Evolutionary conservation across 2,113 vertebrate species (phyloP), one percentile per base, ranked within the genome.

Genomic region (Elanoides forficatus): DNA sequence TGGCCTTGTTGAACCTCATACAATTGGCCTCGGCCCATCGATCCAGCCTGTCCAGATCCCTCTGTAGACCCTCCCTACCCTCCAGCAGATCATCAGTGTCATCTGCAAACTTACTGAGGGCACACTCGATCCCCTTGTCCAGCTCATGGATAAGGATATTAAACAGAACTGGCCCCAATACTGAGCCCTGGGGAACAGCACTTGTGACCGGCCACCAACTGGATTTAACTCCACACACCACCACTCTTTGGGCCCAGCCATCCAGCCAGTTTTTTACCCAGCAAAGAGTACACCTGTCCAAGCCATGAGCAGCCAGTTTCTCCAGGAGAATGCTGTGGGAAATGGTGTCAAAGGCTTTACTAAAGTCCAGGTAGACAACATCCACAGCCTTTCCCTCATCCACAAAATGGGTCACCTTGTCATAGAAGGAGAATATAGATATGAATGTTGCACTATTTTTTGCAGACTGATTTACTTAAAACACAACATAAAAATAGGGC

Each of bases 41-140:
- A 52, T 22, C 47, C 68, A 38, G n/a, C 26, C n/a, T 71, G n/a
- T 30, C 18, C 47, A 52, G 47, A 38, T 38, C 19, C 26, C 36
- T 38, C 48, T 52, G 26, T 26, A 71, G 19, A 40, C n/a, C 48
- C 14, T 71, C 29, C 48, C n/a, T 52, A 3, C n/a, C 5, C n/a
- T 38, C 48, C 0, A 40, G 47, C 6, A 16, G 27, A 40, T 11
- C 27, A 4, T 30, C 10, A 1, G 52, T 53, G 27, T 4, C 9
- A 15, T 72, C 22, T 43, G 18, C 48, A 80, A 80, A 66, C 30
- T 55, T n/a, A 8, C 30, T 53, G 50, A 73, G 29, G 20, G 21
- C 21, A 38, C 59, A 22, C n/a, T 56, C 1, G 6, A 56, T 66
- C 23, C 29, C 12, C 34, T 56, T 1, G 1, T 48, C 29, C 18